Conservation (phyloP, 2,888 invertebrate genomes). For the Melanostoma scalare region DNA sequence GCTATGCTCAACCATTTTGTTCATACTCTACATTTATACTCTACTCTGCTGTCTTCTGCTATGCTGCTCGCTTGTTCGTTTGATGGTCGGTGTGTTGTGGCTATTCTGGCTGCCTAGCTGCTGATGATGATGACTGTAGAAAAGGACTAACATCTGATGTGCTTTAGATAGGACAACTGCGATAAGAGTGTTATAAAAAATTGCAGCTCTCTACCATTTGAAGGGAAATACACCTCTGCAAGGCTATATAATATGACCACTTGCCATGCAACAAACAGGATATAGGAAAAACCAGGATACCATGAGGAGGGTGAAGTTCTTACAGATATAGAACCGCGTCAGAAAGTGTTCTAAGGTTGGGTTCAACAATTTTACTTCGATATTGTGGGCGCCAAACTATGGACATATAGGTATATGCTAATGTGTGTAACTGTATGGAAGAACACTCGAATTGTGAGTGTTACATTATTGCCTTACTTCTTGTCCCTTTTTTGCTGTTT, state of each 20-base stretch:
- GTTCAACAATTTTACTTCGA: constrained; percentile 33
- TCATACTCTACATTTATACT: not conserved
- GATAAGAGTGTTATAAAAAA: constrained; percentile 71
- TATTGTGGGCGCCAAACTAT: constrained; percentile 7
- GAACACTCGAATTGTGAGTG: constrained; percentile 20
- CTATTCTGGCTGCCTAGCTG: constrained; percentile 67
- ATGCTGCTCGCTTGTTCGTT: constrained; percentile 24
- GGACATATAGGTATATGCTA: not conserved
- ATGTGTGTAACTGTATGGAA: constrained; percentile 8
- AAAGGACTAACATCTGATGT: constrained; percentile 27
- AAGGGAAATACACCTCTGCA: not conserved
- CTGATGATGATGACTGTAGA: constrained; percentile 35
- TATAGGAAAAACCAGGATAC: constrained; percentile 54
- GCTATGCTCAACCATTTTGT: constrained; percentile 45
- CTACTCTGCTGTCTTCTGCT: not conserved
- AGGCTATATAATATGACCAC: constrained; percentile 48
- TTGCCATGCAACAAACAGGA: constrained; percentile 69
- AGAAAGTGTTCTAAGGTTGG: constrained; percentile 42
- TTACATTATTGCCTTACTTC: constrained; percentile 44
- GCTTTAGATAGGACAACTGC: constrained; percentile 45
- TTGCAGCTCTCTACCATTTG: constrained; percentile 39
- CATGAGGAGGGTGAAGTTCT: constrained; percentile 52
- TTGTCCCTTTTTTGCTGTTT: constrained; percentile 24
- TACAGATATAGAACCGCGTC: constrained; percentile 26
- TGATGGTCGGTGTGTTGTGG: constrained; percentile 63